A percentile compares a stretch with the other conserved stretches of the same genome.
phyloP scores from a whole-genome alignment of 2,113 vertebrate genomes.

The Vulpes vulpes region DNA sequence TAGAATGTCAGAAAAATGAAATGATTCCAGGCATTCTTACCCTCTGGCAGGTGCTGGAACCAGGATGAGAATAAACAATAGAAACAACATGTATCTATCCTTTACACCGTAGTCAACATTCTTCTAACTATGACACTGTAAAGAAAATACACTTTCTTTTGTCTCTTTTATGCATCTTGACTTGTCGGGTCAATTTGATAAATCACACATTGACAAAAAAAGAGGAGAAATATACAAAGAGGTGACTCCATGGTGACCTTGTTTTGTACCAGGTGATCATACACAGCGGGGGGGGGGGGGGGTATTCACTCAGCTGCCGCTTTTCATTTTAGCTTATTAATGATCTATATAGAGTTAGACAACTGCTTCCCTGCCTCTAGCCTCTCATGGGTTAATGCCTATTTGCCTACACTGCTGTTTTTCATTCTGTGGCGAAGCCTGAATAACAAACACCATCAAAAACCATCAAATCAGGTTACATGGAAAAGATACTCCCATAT shows the following conservation, averaged over 20 bases:
- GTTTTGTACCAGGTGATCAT: neutral
- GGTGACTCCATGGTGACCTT: neutral
- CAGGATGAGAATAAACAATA: neutral
- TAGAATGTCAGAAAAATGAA: slow-evolving; percentile 44
- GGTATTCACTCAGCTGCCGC: neutral
- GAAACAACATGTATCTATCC: neutral
- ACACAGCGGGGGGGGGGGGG: neutral
- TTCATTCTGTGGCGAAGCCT: neutral
- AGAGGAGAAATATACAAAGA: neutral
- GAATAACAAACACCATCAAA: neutral
- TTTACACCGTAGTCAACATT: neutral
- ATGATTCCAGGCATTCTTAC: neutral
- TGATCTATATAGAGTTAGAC: neutral
- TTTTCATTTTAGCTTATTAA: slow-evolving; percentile 6
- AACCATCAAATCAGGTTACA: neutral
- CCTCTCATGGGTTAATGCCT: neutral
- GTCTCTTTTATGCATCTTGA: slow-evolving; percentile 39
- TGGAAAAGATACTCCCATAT: neutral
- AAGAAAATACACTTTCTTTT: slow-evolving; percentile 14
- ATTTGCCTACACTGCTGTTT: neutral
- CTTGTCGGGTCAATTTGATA: slow-evolving; percentile 61
- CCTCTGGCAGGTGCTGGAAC: neutral
- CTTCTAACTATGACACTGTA: neutral
- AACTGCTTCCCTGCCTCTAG: neutral
- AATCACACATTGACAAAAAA: slow-evolving; percentile 46